Conservation (phyloP, 1,140 invertebrate species). For the Drosophila navojoa region DNA sequence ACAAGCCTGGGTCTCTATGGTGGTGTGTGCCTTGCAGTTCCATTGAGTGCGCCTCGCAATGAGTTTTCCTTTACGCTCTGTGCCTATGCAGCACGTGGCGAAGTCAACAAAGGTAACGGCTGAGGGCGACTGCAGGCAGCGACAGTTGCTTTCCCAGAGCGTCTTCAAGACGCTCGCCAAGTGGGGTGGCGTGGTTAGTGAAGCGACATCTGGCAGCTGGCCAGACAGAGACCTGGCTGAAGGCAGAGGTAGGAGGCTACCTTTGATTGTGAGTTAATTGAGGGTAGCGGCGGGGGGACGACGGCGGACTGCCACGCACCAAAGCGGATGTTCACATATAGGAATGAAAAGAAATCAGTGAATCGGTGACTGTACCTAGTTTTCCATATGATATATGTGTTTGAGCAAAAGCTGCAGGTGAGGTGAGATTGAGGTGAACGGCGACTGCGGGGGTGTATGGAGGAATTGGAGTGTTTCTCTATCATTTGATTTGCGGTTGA, state of each 20-base stretch:
- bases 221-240: neutral
- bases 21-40: conserved; percentile 66
- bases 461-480: conserved; percentile 36
- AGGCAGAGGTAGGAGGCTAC: conserved; percentile 30
- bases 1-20: conserved; percentile 4
- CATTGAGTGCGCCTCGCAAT: conserved; percentile 57
- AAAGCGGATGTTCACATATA: conserved; percentile 46
- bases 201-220: conserved; percentile 65
- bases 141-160: conserved; percentile 80
- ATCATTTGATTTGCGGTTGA: conserved; percentile 76
- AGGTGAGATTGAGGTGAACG: neutral
- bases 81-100: conserved; percentile 45
- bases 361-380: conserved; percentile 35
- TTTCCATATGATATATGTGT: neutral
- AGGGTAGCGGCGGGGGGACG: conserved; percentile 35
- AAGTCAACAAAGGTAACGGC: conserved; percentile 70
- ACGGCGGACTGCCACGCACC: conserved; percentile 64
- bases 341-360: conserved; percentile 67
- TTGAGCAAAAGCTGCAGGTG: conserved; percentile 9
- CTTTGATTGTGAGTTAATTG: conserved; percentile 71
- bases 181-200: conserved; percentile 61
- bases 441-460: neutral
- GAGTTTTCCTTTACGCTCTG: conserved; percentile 38
- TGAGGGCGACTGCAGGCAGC: conserved; percentile 20
- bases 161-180: conserved; percentile 70